Conservation (phyloP, 2,888 invertebrate species). For the Trachelus tabidus region DNA sequence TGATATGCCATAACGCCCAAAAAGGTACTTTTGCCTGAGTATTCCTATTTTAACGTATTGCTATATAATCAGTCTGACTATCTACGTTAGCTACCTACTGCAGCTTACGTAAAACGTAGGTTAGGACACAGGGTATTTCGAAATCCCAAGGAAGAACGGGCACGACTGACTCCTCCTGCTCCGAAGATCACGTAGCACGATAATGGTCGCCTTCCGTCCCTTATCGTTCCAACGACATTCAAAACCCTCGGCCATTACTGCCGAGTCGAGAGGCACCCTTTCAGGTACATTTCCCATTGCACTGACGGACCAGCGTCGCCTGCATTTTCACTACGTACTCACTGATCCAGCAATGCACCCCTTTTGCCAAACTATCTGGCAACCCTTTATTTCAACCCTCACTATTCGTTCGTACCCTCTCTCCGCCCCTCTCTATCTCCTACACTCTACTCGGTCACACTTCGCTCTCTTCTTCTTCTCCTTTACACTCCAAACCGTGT, state of each 20-base stretch:
- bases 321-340: not conserved
- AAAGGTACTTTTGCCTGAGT: not conserved
- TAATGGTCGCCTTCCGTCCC: slow-evolving; percentile 60
- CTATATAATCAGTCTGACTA: not conserved
- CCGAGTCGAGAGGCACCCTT: slow-evolving; percentile 12
- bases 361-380: not conserved
- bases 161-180: slow-evolving; percentile 42
- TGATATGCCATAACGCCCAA: not conserved
- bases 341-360: not conserved
- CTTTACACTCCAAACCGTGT: not conserved
- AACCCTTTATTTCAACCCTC: not conserved
- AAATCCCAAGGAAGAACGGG: slow-evolving; percentile 41
- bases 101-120: slow-evolving; percentile 1
- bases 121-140: slow-evolving; percentile 38
- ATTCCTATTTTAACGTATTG: not conserved
- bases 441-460: not conserved
- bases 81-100: not conserved
- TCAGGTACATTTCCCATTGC: not conserved
- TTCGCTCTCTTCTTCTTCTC: not conserved
- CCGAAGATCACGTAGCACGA: slow-evolving; percentile 60
- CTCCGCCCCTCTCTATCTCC: not conserved
- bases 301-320: not conserved
- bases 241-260: slow-evolving; percentile 51
- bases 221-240: slow-evolving; percentile 60
- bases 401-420: not conserved